phyloP scores from a whole-genome alignment of 2,113 vertebrate genomes.

The Nothoprocta perdicaria region DNA sequence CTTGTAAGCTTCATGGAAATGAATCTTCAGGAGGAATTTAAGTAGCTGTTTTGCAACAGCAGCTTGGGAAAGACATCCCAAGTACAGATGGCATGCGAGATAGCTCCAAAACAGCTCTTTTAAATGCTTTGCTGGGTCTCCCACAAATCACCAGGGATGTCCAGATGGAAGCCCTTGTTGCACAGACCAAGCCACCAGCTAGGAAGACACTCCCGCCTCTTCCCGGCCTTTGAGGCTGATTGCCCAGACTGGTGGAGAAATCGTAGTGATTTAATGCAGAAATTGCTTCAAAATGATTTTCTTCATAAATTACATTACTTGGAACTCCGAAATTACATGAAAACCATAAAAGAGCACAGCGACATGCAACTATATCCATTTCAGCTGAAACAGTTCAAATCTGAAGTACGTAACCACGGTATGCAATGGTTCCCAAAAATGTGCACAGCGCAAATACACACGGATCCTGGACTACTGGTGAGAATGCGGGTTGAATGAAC shows the following conservation, averaged over 20 bases:
- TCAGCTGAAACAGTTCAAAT: neutral
- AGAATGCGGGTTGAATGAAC: neutral
- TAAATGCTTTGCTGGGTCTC: constrained; percentile 20
- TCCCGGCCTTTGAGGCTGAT: neutral
- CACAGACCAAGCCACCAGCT: neutral
- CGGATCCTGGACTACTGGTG: neutral
- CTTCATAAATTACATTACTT: neutral
- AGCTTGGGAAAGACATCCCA: constrained; percentile 64
- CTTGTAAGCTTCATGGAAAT: constrained; percentile 44
- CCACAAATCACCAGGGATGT: constrained; percentile 40
- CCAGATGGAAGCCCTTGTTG: neutral
- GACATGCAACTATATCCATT: neutral
- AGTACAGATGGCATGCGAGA: constrained; percentile 54
- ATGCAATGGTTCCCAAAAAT: neutral
- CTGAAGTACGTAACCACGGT: neutral
- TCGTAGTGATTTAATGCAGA: constrained; percentile 5
- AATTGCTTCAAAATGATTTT: constrained; percentile 11
- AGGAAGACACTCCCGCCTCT: neutral
- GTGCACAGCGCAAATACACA: neutral
- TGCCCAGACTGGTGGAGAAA: constrained; percentile 44
- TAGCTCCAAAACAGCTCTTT: constrained; percentile 13
- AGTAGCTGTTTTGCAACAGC: constrained; percentile 54
- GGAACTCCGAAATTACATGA: neutral
- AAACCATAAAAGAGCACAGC: neutral
- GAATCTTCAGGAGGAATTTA: constrained; percentile 54